Conservation (phyloP, 2,888 invertebrate species). For the Ceriagrion tenellum region DNA sequence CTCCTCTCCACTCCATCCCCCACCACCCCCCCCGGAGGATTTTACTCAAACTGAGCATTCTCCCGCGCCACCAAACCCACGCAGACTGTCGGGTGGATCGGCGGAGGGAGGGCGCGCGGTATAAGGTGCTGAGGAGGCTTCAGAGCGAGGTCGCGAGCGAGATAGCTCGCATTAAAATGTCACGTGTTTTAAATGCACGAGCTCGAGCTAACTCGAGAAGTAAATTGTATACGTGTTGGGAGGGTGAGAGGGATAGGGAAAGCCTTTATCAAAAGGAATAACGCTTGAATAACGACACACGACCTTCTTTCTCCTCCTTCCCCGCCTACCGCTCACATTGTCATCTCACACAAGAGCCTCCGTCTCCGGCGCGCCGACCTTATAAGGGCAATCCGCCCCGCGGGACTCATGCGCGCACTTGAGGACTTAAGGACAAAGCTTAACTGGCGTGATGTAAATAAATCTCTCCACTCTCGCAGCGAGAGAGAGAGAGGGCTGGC, state of each 20-base stretch:
- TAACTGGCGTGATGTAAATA: constrained; percentile 18
- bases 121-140: not conserved
- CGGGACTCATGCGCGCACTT: not conserved
- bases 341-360: not conserved
- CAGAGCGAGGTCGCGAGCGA: not conserved
- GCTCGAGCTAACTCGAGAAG: not conserved
- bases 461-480: not conserved
- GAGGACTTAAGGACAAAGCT: constrained; percentile 18
- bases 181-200: constrained; percentile 1
- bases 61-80: not conserved
- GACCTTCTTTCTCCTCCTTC: not conserved
- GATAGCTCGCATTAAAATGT: constrained; percentile 1
- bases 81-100: not conserved
- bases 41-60: not conserved
- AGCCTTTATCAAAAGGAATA: constrained; percentile 1
- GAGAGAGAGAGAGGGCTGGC: not conserved
- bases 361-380: not conserved
- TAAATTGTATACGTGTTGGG: not conserved
- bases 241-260: not conserved
- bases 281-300: not conserved
- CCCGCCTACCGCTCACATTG: not conserved
- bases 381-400: not conserved
- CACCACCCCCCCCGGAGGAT: not conserved
- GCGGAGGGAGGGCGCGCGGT: not conserved
- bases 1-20: too few species aligned